Conservation (phyloP, 30 jellyfish, hydroid and myxozoan genomes). For the Cassiopea andromeda region DNA sequence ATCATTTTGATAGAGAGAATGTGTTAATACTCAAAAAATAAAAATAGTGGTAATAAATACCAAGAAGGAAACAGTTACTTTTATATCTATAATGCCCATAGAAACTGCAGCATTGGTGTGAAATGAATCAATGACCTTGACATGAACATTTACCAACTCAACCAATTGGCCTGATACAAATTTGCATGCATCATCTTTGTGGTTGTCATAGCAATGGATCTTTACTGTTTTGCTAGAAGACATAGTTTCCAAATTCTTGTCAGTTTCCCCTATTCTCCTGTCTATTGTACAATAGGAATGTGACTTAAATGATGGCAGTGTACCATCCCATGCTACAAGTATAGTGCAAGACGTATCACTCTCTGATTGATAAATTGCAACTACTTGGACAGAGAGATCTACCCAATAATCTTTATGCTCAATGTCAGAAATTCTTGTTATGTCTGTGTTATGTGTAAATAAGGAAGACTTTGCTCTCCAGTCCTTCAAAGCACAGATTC, state of each 20-base stretch:
- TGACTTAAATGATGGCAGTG: not conserved
- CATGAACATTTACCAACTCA: constrained; percentile 4
- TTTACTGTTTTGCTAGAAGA: constrained; percentile 1
- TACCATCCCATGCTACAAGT: constrained; percentile 19
- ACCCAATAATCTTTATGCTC: constrained; percentile 14
- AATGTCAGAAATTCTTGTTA: not conserved
- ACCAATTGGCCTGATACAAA: constrained; percentile 7
- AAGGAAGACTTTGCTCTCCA: not conserved
- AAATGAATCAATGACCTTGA: not conserved
- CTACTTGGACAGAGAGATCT: constrained; percentile 10
- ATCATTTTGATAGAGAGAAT: not conserved
- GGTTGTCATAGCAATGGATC: constrained; percentile 24
- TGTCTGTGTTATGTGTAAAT: not conserved
- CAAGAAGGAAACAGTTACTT: not conserved
- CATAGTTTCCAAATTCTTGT: not conserved
- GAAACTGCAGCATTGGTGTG: not conserved
- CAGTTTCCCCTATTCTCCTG: not conserved
- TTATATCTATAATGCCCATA: not conserved
- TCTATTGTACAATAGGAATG: not conserved
- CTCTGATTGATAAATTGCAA: not conserved
- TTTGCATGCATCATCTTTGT: constrained; percentile 6
- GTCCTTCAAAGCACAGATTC: not conserved
- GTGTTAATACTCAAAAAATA: not conserved
- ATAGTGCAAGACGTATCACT: constrained; percentile 2
- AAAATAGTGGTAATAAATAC: too few relatives aligned